Conservation (phyloP, 2,113 vertebrate genomes). For the Nyctibius bracteatus region DNA sequence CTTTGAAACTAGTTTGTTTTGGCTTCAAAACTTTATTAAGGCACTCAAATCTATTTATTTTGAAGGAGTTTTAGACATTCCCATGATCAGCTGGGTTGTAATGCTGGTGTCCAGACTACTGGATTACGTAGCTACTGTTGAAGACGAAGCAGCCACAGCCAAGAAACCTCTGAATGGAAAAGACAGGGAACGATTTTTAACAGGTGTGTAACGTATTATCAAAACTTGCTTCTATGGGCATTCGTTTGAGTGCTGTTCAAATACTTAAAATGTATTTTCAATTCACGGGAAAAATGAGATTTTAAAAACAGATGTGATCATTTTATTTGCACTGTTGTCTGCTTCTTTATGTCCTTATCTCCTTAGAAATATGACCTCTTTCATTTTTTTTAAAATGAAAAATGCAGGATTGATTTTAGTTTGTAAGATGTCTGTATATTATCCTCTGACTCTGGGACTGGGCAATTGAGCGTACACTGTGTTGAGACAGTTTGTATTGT, state of each 20-base stretch:
- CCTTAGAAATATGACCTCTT: background rate
- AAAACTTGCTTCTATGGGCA: background rate
- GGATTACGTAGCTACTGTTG: constrained; percentile 95
- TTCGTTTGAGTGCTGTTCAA: background rate
- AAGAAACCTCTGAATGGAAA: constrained; percentile 94
- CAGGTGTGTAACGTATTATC: constrained; percentile 74
- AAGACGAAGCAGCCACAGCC: constrained; percentile 90
- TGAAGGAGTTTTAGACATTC: constrained; percentile 93
- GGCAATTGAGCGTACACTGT: background rate
- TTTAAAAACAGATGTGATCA: background rate
- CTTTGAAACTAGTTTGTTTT: background rate
- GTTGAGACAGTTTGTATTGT: background rate
- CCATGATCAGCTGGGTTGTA: constrained; percentile 99
- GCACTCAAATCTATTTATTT: constrained; percentile 27
- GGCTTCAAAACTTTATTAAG: background rate
- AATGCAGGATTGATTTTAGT: background rate
- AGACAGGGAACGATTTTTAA: constrained; percentile 87
- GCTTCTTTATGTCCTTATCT: background rate
- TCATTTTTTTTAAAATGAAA: background rate
- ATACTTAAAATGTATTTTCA: background rate
- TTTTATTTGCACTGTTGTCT: background rate
- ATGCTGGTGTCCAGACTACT: constrained; percentile 96
- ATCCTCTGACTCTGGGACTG: background rate
- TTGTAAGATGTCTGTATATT: background rate
- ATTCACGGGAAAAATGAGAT: background rate